Conservation (phyloP, 2,113 vertebrate species). For the Sialia sialis region DNA sequence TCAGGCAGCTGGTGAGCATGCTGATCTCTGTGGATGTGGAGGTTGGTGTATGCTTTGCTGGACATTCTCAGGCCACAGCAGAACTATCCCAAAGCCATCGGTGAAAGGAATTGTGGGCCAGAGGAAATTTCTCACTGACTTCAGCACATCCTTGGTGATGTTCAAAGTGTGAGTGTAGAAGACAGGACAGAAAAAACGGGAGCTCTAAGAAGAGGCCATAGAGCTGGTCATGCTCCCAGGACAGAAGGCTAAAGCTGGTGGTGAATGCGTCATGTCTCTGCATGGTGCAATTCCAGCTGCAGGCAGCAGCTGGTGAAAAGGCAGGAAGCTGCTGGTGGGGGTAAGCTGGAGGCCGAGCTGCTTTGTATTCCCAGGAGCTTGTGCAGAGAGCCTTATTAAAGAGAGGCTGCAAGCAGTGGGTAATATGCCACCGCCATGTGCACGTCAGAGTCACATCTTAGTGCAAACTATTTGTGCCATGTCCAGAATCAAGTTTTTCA, state of each 20-base stretch:
- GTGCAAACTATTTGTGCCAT: neutral
- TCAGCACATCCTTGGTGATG: neutral
- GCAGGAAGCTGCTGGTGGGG: neutral
- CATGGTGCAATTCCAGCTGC: neutral
- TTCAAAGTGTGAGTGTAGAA: neutral
- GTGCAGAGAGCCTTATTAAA: fast-evolving
- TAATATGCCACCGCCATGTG: neutral
- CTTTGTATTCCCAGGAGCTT: neutral
- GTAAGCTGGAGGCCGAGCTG: neutral
- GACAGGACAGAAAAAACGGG: neutral
- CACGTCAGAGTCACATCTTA: neutral
- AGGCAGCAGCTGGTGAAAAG: neutral
- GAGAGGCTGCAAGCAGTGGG: neutral
- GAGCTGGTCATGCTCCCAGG: neutral
- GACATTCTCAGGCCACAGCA: neutral
- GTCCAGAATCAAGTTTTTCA: slow-evolving; percentile 49
- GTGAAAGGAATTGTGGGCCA: neutral
- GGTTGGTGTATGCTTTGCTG: neutral
- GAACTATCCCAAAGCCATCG: neutral
- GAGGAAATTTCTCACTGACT: neutral
- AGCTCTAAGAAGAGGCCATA: neutral
- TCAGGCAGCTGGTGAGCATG: fast-evolving
- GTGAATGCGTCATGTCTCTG: fast-evolving
- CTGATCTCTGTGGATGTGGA: neutral
- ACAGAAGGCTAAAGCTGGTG: neutral